A percentile compares a stretch with the other conserved stretches of the same genome.
Evolutionary conservation across 2,888 invertebrate genomes (phyloP).

Genomic region (Mimas tiliae): DNA sequence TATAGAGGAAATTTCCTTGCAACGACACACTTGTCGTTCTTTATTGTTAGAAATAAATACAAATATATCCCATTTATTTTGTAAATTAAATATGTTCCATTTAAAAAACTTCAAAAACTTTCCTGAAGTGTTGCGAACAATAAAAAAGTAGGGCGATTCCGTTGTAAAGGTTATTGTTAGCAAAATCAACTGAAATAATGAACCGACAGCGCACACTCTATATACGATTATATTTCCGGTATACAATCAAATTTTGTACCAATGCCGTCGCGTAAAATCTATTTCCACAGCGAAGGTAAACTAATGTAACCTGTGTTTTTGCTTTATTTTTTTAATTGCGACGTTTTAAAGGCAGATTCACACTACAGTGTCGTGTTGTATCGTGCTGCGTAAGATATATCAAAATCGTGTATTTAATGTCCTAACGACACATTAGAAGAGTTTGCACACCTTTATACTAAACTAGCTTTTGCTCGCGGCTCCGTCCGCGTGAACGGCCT

Average conservation of each 20-base stretch:
- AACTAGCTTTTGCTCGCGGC: too few species aligned
- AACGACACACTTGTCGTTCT: background rate
- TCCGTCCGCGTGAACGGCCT: too few species aligned
- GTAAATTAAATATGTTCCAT: background rate
- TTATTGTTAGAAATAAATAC: background rate
- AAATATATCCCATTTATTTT: background rate
- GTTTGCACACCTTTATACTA: too few species aligned
- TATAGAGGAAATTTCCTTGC: background rate
- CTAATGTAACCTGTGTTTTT: conserved; percentile 12
- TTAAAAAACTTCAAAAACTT: background rate
- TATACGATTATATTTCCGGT: conserved; percentile 18
- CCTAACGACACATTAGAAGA: too few species aligned
- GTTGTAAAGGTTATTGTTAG: conserved; percentile 15
- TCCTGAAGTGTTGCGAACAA: conserved; percentile 9
- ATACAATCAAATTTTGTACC: conserved; percentile 4
- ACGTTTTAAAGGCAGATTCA: background rate
- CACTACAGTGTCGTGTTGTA: too few species aligned
- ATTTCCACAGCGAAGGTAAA: conserved; percentile 17
- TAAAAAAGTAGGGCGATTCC: conserved; percentile 13
- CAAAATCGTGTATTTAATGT: too few species aligned
- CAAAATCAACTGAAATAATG: background rate
- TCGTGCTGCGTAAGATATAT: too few species aligned
- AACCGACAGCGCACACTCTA: conserved; percentile 1
- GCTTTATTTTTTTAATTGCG: conserved; percentile 18
- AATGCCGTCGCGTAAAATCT: conserved; percentile 19